Evolutionary conservation across 2,888 invertebrate species (phyloP).

Genomic region (Pomacea canaliculata): DNA sequence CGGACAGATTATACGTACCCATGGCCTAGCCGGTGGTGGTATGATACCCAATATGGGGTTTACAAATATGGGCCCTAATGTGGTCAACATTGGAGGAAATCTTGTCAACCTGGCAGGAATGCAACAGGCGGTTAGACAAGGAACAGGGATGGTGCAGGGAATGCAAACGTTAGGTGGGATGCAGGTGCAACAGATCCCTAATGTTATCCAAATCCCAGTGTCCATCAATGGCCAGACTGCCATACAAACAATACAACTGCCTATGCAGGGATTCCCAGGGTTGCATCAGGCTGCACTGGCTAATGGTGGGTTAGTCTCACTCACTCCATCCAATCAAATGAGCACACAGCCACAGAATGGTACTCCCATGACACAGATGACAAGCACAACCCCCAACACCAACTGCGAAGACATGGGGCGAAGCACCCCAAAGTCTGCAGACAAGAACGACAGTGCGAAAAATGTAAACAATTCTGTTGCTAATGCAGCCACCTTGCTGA

Average conservation of each 20-base stretch:
- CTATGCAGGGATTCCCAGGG: conserved; percentile 81
- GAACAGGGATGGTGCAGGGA: conserved; percentile 70
- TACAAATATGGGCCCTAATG: conserved; percentile 44
- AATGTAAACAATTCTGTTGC: conserved; percentile 20
- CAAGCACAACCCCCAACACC: conserved; percentile 28
- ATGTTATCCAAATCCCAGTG: conserved; percentile 87
- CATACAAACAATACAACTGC: conserved; percentile 94
- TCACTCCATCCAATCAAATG: conserved; percentile 18
- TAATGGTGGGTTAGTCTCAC: conserved; percentile 24
- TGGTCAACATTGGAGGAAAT: conserved; percentile 60
- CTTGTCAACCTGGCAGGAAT: conserved; percentile 48
- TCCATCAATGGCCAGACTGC: conserved; percentile 91
- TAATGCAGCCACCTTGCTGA: conserved; percentile 29
- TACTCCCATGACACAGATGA: conserved; percentile 14
- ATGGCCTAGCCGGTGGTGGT: conserved; percentile 40
- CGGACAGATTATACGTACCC: conserved; percentile 57
- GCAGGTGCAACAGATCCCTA: conserved; percentile 59
- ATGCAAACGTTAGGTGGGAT: conserved; percentile 78
- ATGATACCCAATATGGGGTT: conserved; percentile 45
- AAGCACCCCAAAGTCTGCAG: conserved; percentile 23
- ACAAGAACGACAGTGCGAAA: conserved; percentile 24
- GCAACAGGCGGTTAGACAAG: conserved; percentile 37
- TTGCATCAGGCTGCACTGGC: conserved; percentile 40
- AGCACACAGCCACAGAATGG: conserved; percentile 14
- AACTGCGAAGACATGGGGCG: conserved; percentile 16